phyloP scores from a whole-genome alignment of 2,797 vertebrate genomes.

The Calcarius lapponicus region DNA sequence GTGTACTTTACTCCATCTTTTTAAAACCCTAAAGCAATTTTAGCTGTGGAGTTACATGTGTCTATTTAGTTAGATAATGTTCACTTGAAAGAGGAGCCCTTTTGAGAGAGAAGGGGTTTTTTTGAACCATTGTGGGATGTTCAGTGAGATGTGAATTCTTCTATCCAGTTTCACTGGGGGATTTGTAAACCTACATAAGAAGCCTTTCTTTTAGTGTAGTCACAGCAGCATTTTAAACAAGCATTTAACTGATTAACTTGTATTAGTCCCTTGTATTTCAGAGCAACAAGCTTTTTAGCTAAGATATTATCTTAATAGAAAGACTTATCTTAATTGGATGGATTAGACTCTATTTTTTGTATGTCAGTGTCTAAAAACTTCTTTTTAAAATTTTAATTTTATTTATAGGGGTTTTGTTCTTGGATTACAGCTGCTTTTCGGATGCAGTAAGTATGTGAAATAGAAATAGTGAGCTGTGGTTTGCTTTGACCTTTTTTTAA shows the following conservation, averaged over 20 bases:
- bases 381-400: neutral
- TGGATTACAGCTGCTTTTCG: constrained; percentile 89
- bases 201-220: neutral
- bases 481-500: neutral
- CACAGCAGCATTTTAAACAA: neutral
- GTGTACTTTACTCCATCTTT: neutral
- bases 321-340: neutral
- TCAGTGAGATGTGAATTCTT: neutral
- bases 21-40: neutral
- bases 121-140: neutral
- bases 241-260: neutral
- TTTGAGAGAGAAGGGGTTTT: neutral
- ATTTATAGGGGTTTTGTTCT: constrained; percentile 86
- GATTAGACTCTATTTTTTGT: neutral
- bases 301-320: neutral
- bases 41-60: neutral
- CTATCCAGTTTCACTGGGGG: neutral
- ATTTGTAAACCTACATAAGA: neutral
- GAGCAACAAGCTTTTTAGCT: neutral
- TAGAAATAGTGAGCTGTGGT: neutral
- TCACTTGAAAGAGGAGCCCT: neutral
- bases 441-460: constrained; percentile 88
- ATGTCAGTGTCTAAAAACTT: neutral
- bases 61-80: neutral
- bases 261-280: neutral